A percentile compares a stretch with the other conserved stretches of the same genome.
These are phyloP conservation scores for Danio rerio DNA, from an alignment of 2,113 vertebrate species.

Conservation along the genomic window GRCz12tu NC_133188.1:29170001-29170500, in stretches of 20 bases:
- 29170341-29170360: constrained; percentile 71
- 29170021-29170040: too few relatives aligned
- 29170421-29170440: constrained; percentile 27
- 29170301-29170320: constrained; percentile 85
- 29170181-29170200: too few relatives aligned
- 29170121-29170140: too few relatives aligned
- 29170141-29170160: too few relatives aligned
- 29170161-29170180: too few relatives aligned
- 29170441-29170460: constrained; percentile 41
- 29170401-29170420: constrained; percentile 49
- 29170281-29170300: constrained; percentile 53
- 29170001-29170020: too few relatives aligned
- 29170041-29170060: too few relatives aligned
- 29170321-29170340: constrained; percentile 83
- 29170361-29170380: constrained; percentile 56
- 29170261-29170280: not conserved
- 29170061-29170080: too few relatives aligned
- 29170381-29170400: constrained; percentile 62
- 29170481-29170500: constrained; percentile 43
- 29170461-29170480: constrained; percentile 47
- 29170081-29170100: too few relatives aligned
- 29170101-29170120: too few relatives aligned
- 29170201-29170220: not conserved
- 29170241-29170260: not conserved
- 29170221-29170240: not conserved